phyloP scores from a whole-genome alignment of 2,113 vertebrate species.

The Procavia capensis region DNA sequence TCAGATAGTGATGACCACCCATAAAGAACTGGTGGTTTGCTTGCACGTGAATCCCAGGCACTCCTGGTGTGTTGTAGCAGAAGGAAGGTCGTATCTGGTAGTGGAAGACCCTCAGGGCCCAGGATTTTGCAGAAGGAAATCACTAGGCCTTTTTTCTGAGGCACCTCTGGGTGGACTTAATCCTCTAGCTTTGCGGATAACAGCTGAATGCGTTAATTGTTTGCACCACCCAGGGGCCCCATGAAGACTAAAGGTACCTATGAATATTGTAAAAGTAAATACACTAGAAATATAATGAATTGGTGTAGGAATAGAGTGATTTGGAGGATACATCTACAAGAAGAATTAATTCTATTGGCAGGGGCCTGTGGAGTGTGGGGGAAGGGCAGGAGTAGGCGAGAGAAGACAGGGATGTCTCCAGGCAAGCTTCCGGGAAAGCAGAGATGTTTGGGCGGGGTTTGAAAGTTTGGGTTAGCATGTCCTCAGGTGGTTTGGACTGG shows the following conservation, averaged over 20 bases:
- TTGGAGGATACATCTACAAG: not conserved
- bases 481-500: not conserved
- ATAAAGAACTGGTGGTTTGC: not conserved
- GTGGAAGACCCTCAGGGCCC: not conserved
- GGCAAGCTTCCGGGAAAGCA: too few relatives aligned
- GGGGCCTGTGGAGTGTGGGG: not conserved
- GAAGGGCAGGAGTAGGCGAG: fast-evolving
- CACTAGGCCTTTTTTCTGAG: too few relatives aligned
- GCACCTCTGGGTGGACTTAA: too few relatives aligned
- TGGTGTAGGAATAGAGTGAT: not conserved
- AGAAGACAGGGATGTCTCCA: too few relatives aligned
- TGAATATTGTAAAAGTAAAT: not conserved
- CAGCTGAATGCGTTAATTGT: too few relatives aligned
- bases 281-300: not conserved
- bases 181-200: too few relatives aligned
- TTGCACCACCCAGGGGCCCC: not conserved
- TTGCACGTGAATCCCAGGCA: not conserved
- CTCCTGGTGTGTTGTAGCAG: not conserved
- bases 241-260: not conserved
- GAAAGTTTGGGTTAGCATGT: not conserved
- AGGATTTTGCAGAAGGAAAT: not conserved
- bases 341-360: not conserved
- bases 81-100: not conserved
- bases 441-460: not conserved
- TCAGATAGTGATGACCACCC: not conserved